Base-by-base conservation (phyloP, 2,797 vertebrate genomes). In the Tachyglossus aculeatus region DNA sequence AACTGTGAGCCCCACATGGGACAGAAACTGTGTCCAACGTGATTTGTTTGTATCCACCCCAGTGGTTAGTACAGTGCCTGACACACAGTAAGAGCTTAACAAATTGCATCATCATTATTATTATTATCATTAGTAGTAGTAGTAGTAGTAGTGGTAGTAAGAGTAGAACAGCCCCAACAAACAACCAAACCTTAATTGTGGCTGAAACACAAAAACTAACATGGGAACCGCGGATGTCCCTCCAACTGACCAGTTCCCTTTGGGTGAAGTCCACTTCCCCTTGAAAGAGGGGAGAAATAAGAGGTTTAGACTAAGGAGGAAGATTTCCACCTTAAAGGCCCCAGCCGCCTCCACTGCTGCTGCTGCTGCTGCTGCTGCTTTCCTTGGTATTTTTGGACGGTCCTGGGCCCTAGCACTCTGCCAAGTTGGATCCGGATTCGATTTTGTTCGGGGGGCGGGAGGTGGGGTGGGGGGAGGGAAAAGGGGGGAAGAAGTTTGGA, bases 401-500 rank as follows among this genome's bases (percentile, higher is more conserved):
- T 61, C 9, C 10, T 14, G 13, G n/a, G n/a, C n/a, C n/a, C 43
- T 22, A 18, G 43, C 21, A 56, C 60, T 81, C 47, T n/a, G 63
- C 66, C 39, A 61, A 13, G 43, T 52, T 70, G 76, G 78, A 69
- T 72, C 3, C n/a, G 1, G 67, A 51, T 52, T 58, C 55, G 41
- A 69, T 3, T n/a, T 29, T 40, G 21, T n/a, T n/a, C n/a, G n/a
- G n/a, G n/a, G n/a, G n/a, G n/a, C 1, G 59, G 44, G 39, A 21
- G 3, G 0, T 0, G 14, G 52, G 48, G 68, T 7, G 60, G 33
- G 18, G n/a, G n/a, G 32, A 43, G 31, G 56, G 59, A n/a, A 12
- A 57, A 18, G 67, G 67, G 68, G 36, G 56, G 27, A 45, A 27
- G 66, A 54, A 55, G 67, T 80, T 82, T 60, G 62, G 75, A 51